Base-by-base conservation (phyloP, 2,797 vertebrate genomes). In the Paratrypauchen microcephalus region DNA sequence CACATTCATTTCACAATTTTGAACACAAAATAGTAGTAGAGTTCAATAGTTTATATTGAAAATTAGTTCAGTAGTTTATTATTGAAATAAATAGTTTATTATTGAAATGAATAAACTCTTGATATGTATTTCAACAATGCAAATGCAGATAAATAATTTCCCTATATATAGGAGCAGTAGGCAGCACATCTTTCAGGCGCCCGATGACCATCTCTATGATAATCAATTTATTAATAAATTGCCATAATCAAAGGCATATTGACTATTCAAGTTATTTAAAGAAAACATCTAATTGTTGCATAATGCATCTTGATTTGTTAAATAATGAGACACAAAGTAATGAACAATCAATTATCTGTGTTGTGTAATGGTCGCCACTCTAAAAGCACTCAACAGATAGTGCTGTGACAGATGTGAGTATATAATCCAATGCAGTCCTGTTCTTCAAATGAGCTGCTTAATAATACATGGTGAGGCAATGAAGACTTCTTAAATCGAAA, bases 301-400 rank as follows among this genome's bases (percentile, higher is more conserved):
- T 80, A 82, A 86, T 48, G 66, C 16, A 50, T 16, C 23, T 6
- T 72, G 63, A 59, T 61, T 72, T 76, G 48, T 75, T 59, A 70
- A 84, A 74, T 77, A 79, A 79, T 75, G 74, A 66, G 73, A 69
- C 75, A 72, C 66, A 72, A 75, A 83, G 71, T 64, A 78, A 73
- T 76, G 30, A 32, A 47, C 62, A 64, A 86, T 87, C 73, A 84
- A 80, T 83, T 73, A 66, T 64, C 56, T 62, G 54, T 72, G 80
- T 83, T 89, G 72, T 72, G 77, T 85, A 84, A 85, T 70, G 41
- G 13, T 23, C 47, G 39, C 64, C 69, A 70, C 73, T 77, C 72
- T 73, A 59, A 30, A 65, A 69, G 61, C 59, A 68, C 76, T 85
- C 80, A 70, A 86, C 81, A 81, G 39, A 50, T 60, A 36, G 71